Conservation (phyloP, 2,888 invertebrate species). For the Platycheirus albimanus region DNA sequence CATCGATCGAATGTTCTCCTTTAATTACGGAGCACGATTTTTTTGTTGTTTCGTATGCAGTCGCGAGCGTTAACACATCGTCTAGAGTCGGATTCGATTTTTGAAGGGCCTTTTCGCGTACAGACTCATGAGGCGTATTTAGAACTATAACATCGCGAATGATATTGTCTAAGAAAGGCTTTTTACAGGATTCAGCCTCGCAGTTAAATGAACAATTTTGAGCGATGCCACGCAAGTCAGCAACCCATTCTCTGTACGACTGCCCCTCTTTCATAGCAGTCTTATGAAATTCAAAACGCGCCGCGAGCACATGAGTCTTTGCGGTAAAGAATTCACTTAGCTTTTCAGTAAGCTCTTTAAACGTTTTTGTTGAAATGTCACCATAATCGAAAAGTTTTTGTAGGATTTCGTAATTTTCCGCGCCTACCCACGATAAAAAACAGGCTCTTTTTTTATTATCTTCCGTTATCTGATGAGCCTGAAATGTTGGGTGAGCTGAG, state of each 20-base stretch:
- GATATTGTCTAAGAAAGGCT: conserved; percentile 8
- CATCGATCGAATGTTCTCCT: conserved; percentile 2
- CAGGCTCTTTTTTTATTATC: conserved; percentile 19
- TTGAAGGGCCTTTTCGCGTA: conserved; percentile 10
- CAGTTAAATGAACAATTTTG: conserved; percentile 14
- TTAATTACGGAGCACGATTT: conserved; percentile 25
- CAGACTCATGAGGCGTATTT: conserved; percentile 25
- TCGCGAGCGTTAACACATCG: conserved; percentile 15
- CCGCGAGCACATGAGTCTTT: conserved; percentile 18
- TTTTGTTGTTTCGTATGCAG: conserved; percentile 28
- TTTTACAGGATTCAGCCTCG: neutral
- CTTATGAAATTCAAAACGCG: conserved; percentile 21
- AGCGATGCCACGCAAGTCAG: conserved; percentile 26
- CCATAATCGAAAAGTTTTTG: conserved; percentile 14
- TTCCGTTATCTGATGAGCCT: conserved; percentile 5
- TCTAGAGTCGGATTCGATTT: conserved; percentile 17
- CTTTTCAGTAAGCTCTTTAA: conserved; percentile 7
- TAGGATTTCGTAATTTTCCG: neutral
- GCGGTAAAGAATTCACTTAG: conserved; percentile 5
- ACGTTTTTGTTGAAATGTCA: conserved; percentile 5
- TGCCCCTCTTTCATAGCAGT: conserved; percentile 19
- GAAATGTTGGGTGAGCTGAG: conserved; percentile 13
- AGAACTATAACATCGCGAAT: conserved; percentile 23
- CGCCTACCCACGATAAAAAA: conserved; percentile 14
- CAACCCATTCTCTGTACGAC: conserved; percentile 23